phyloP scores from a whole-genome alignment of 2,797 vertebrate species.

The Myoxocephalus aenaeus region DNA sequence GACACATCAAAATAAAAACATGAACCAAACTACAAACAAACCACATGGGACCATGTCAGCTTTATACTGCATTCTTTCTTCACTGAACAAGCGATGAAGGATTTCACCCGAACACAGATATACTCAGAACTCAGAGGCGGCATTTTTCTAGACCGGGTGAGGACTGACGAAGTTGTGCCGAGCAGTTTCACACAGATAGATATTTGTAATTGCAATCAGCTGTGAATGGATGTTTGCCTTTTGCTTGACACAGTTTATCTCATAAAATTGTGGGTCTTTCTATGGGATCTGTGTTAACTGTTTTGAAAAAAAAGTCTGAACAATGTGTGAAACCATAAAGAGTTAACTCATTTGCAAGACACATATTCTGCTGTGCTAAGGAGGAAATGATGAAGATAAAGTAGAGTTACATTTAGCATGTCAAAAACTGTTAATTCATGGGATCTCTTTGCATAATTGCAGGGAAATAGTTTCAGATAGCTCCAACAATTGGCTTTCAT shows the following conservation, averaged over 20 bases:
- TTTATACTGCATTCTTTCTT: not conserved
- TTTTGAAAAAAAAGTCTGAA: not conserved
- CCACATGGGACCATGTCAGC: not conserved
- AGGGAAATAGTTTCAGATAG: not conserved
- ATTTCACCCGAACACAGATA: not conserved
- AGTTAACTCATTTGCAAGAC: not conserved
- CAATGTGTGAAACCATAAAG: not conserved
- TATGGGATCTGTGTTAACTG: not conserved
- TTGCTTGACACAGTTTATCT: not conserved
- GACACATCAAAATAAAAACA: not conserved
- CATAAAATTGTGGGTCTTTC: not conserved
- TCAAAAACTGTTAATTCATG: not conserved
- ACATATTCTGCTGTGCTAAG: not conserved
- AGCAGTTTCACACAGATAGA: constrained; percentile 1
- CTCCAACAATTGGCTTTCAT: constrained; percentile 5
- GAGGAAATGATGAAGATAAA: not conserved
- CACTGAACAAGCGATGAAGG: not conserved
- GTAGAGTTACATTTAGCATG: not conserved
- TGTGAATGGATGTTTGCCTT: not conserved
- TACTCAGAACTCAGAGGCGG: not conserved
- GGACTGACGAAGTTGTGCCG: not conserved
- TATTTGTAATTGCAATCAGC: constrained; percentile 1
- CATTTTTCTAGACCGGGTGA: not conserved
- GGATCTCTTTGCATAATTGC: constrained; percentile 1
- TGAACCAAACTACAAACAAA: not conserved